A percentile compares a stretch with the other conserved stretches of the same genome.
These are phyloP conservation scores for Morus bassanus DNA, from an alignment of 2,797 vertebrate genomes.

Conservation along the genomic window DNA sequence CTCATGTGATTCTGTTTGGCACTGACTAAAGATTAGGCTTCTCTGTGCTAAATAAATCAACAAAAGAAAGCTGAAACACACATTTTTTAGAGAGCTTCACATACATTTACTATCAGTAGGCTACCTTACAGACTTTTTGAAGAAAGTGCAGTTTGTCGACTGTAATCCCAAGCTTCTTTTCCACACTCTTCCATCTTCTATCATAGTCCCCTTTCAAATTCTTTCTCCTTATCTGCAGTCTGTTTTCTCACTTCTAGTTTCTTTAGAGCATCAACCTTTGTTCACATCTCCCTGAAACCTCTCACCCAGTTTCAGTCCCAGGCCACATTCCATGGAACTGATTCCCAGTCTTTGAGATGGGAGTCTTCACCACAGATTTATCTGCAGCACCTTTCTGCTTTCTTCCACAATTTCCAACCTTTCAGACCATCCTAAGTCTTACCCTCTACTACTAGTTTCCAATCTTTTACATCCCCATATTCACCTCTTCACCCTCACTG, in stretches of 20 bases:
- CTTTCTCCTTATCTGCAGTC: not conserved
- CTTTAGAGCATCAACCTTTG: not conserved
- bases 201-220: not conserved
- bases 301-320: not conserved
- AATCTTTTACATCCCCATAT: not conserved
- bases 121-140: not conserved
- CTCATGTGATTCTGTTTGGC: not conserved
- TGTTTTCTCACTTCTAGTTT: not conserved
- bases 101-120: not conserved
- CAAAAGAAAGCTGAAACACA: not conserved
- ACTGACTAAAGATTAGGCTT: not conserved
- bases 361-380: not conserved
- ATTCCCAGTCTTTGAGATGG: not conserved
- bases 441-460: not conserved
- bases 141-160: not conserved
- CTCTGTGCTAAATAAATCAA: not conserved
- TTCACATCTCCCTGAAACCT: not conserved
- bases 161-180: not conserved
- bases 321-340: not conserved
- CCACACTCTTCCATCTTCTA: not conserved
- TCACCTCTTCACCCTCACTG: not conserved
- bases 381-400: too few species aligned
- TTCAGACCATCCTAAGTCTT: not conserved
- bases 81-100: not conserved
- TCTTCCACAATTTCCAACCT: not conserved